Conservation (phyloP, 2,888 invertebrate genomes). For the Abrostola tripartita region DNA sequence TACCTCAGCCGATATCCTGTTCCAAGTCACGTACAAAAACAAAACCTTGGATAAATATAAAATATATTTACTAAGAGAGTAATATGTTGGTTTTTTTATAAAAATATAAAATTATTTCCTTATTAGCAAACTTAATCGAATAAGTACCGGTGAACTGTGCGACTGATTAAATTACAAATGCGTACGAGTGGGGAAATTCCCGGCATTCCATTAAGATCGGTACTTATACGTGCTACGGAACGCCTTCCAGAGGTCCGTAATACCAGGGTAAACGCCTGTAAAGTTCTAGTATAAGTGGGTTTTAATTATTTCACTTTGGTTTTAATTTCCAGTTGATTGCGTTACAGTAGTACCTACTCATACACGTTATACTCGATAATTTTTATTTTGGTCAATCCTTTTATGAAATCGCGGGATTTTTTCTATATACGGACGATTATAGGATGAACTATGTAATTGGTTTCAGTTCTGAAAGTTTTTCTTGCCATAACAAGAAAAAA, state of each 20-base stretch:
- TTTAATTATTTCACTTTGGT: no score
- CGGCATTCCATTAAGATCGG: slow-evolving; percentile 5
- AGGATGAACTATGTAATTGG: no score
- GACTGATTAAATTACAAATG: slow-evolving; percentile 9
- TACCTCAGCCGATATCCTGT: slow-evolving; percentile 66
- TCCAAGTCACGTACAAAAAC: slow-evolving; percentile 58
- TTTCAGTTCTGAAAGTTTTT: no score
- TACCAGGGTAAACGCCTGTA: background rate
- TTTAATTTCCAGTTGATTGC: no score
- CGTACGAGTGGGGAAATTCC: slow-evolving; percentile 6
- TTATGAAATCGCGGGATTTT: no score
- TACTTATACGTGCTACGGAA: background rate
- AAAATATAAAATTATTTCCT: slow-evolving; percentile 40
- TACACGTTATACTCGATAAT: no score
- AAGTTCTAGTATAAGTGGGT: no score
- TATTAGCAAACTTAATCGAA: slow-evolving; percentile 36
- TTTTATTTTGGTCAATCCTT: no score
- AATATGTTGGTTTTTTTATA: slow-evolving; percentile 25
- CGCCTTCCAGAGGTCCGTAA: background rate
- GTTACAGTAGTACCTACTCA: no score
- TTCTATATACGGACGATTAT: no score
- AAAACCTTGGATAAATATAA: slow-evolving; percentile 46
- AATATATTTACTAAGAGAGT: slow-evolving; percentile 13
- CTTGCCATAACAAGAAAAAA: no score
- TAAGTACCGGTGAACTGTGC: slow-evolving; percentile 13